Base-by-base conservation (phyloP, 2,888 invertebrate genomes). In the Glaucopsyche alexis region DNA sequence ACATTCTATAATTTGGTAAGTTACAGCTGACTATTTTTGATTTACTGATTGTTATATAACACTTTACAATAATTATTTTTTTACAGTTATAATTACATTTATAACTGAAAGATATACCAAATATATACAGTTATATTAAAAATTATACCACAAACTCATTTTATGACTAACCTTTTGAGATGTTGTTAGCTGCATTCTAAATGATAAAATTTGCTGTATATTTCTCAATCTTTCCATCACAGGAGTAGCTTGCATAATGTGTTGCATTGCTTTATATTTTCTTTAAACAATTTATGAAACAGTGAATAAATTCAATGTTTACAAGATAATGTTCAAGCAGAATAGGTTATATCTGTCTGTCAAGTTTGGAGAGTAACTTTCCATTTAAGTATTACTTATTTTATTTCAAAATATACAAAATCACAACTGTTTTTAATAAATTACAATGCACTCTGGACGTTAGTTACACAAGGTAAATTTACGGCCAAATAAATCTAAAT, bases 101-200 rank as follows among this genome's bases (percentile, higher is more conserved):
- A 47, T 47, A 1, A 47, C 1, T 47, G 9, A 47, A 13, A 47
- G 1, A 47, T 47, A 13, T 13, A 47, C 8, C 29, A 29, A 77
- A 76, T 73, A 71, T 49, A 55, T 71, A 52, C 1, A 47, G 42
- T 42, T 42, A 42, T 55, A 72, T 76, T n/a, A n/a, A n/a, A 69
- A 67, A 72, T 45, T 19, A 45, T 71, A 64, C 8, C 14, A 66
- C 45, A 55, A 73, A 55, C 38, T 13, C 38, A 74, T 52, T 74
- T 75, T 80, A 78, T 78, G 11, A 47, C 49, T 49, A 86, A 96
- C 96, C 95, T 96, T 96, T 89, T 96, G 96, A 73, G 95, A 95
- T 78, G 95, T 94, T 77, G 95, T 94, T 79, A 96, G 87, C 75
- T 94, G 90, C 78, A 95, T 87, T 82, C 94, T 87, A 80, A 89